Evolutionary conservation across 2,888 invertebrate species (phyloP).

Genomic region (Hirtodrosophila alboralis): DNA sequence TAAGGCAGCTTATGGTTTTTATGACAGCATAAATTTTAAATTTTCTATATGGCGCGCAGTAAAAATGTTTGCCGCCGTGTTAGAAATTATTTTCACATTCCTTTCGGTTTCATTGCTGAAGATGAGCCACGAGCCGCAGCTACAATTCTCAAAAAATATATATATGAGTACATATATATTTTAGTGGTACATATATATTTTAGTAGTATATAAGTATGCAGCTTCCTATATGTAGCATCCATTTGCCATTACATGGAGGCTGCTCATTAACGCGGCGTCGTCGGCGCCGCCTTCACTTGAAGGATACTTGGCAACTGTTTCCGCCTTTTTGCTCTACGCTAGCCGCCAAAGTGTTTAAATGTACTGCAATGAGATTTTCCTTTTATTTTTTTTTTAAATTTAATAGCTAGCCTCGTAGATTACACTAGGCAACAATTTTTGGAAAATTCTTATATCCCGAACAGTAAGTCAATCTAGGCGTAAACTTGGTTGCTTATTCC

Average conservation of each 20-base stretch:
- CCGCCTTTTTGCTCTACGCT: conserved; percentile 37
- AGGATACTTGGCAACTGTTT: conserved; percentile 65
- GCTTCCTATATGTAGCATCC: conserved; percentile 27
- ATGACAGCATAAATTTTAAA: conserved; percentile 77
- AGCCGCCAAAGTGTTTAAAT: conserved; percentile 45
- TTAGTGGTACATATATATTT: conserved; percentile 2
- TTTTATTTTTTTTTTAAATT: conserved; percentile 42
- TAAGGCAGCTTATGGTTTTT: conserved; percentile 79
- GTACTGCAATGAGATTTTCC: conserved; percentile 36
- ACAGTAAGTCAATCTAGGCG: no score
- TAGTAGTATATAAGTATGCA: conserved; percentile 8
- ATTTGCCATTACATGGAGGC: conserved; percentile 43
- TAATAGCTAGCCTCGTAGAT: conserved; percentile 46
- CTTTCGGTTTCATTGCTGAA: conserved; percentile 17
- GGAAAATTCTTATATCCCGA: no score
- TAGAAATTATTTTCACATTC: conserved; percentile 60
- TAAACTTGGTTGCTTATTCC: no score
- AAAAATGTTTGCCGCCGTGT: conserved; percentile 56
- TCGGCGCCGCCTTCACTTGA: conserved; percentile 51
- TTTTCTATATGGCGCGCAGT: conserved; percentile 63
- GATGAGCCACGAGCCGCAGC: conserved; percentile 26
- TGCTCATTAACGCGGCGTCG: conserved; percentile 65
- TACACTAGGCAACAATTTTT: no score
- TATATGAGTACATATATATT: conserved; percentile 8
- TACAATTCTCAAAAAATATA: conserved; percentile 2